These are phyloP conservation scores for Mesaphorura yosii DNA, from an alignment of 1,140 invertebrate species.

Conservation along the genomic window DNA sequence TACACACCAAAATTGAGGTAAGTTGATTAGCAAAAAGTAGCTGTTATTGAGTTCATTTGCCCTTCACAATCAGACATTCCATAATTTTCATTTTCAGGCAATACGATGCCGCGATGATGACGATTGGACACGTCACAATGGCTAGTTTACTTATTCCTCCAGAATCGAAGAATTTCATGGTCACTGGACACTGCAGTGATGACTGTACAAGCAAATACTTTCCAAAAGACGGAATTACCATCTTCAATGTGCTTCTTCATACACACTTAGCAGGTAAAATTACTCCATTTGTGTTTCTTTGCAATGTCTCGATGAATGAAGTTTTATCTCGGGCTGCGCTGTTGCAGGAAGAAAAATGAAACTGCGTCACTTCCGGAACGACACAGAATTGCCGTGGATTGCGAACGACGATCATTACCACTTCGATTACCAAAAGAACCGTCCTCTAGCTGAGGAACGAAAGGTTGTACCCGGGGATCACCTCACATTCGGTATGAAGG, in stretches of 20 bases:
- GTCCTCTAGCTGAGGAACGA: slow-evolving; percentile 55
- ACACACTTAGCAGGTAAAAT: slow-evolving; percentile 51
- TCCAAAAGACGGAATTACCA: slow-evolving; percentile 60
- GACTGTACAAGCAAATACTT: slow-evolving; percentile 53
- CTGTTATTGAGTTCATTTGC: background rate
- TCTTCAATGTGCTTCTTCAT: slow-evolving; percentile 65
- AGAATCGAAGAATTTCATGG: slow-evolving; percentile 15
- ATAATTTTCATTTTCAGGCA: background rate
- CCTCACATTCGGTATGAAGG: slow-evolving; percentile 65
- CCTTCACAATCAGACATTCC: too few species aligned
- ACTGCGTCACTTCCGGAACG: slow-evolving; percentile 65
- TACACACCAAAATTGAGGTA: slow-evolving; percentile 51
- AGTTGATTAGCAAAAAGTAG: too few species aligned
- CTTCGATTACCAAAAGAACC: slow-evolving; percentile 66
- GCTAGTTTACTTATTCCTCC: slow-evolving; percentile 24
- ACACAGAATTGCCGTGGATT: slow-evolving; percentile 58
- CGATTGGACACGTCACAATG: slow-evolving; percentile 22
- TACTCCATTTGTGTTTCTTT: background rate
- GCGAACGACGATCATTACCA: slow-evolving; percentile 54
- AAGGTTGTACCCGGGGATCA: slow-evolving; percentile 63
- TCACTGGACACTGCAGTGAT: slow-evolving; percentile 54
- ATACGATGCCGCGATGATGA: slow-evolving; percentile 25
- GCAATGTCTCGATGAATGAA: background rate
- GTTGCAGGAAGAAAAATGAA: slow-evolving; percentile 52
- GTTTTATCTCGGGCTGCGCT: background rate